phyloP scores from a whole-genome alignment of 2,113 vertebrate genomes.

The Planiliza haematocheilus region DNA sequence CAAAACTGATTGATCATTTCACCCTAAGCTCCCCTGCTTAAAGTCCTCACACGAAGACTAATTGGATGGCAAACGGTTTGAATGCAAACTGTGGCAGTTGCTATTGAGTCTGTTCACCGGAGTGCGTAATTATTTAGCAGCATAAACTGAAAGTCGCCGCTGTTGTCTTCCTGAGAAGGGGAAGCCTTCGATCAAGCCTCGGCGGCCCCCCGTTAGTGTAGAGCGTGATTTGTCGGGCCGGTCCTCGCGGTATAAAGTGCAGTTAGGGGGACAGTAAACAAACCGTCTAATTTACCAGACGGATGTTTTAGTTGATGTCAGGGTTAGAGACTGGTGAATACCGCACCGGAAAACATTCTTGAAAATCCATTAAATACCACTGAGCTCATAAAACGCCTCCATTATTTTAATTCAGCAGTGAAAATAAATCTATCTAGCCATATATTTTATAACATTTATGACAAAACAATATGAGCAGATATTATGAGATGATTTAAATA shows the following conservation, averaged over 20 bases:
- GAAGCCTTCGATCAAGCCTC: conserved; percentile 41
- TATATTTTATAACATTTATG: conserved; percentile 26
- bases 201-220: conserved; percentile 29
- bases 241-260: conserved; percentile 19
- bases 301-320: conserved; percentile 13
- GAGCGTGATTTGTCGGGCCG: conserved; percentile 37
- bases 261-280: conserved; percentile 27
- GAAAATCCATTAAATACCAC: conserved; percentile 48
- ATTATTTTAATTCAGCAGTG: too few relatives aligned
- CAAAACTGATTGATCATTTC: conserved; percentile 59
- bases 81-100: conserved; percentile 55
- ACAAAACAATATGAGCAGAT: conserved; percentile 24
- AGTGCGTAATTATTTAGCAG: conserved; percentile 61
- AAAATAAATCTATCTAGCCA: conserved; percentile 15
- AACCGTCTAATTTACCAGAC: conserved; percentile 7
- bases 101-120: conserved; percentile 49
- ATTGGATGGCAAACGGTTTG: conserved; percentile 55
- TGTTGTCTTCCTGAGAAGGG: conserved; percentile 36
- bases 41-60: conserved; percentile 54
- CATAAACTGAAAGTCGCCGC: conserved; percentile 60
- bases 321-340: conserved; percentile 8
- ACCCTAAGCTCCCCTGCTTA: conserved; percentile 41
- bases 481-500: conserved; percentile 36
- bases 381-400: conserved; percentile 31
- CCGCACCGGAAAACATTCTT: neutral